Base-by-base conservation (phyloP, 2,113 vertebrate genomes). In the Poeciliopsis occidentalis region DNA sequence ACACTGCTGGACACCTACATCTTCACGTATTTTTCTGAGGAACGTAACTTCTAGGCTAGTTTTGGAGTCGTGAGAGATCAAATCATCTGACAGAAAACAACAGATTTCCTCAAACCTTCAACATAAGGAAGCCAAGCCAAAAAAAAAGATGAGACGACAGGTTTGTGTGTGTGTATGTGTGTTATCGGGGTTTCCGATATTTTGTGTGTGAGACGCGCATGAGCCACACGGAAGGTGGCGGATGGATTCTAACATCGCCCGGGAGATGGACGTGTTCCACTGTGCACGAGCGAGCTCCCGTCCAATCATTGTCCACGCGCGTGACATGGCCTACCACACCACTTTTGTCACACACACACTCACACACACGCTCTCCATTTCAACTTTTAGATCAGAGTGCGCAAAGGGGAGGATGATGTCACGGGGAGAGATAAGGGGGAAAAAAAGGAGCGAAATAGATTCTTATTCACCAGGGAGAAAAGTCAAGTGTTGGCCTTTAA, bases 261-360 rank as follows among this genome's bases (percentile, higher is more conserved):
- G 4, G 37, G 69, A 89, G 87, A 91, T 85, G 89, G 89, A 92
- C 90, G 83, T 83, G 80, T 77, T 88, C 89, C 90, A 89, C 91
- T 71, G 41, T 76, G 76, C 68, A 70, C 71, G 64, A 78, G 64
- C 47, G 67, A 76, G 76, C 68, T 77, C 70, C 85, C 67, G 83
- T 90, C 91, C 75, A 66, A 73, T 84, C 29, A 72, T 87, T 87
- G 87, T 91, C 88, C 81, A 57, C 34, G 72, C 75, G 72, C 71
- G 87, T 87, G 85, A 90, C 91, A 88, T 0, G 31, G 78, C 88
- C 86, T 93, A 91, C 91, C 92, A 87, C 81, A 80, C 81, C 81
- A 87, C 87, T 91, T 88, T 88, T 90, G 85, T 90, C 32, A 34
- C 88, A 86, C 83, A 81, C 67, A 39, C 30, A 15, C 63, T 0